These are phyloP conservation scores for Rhyacophila brunnea DNA, from an alignment of 1,140 invertebrate species.

Conservation along the genomic window DNA sequence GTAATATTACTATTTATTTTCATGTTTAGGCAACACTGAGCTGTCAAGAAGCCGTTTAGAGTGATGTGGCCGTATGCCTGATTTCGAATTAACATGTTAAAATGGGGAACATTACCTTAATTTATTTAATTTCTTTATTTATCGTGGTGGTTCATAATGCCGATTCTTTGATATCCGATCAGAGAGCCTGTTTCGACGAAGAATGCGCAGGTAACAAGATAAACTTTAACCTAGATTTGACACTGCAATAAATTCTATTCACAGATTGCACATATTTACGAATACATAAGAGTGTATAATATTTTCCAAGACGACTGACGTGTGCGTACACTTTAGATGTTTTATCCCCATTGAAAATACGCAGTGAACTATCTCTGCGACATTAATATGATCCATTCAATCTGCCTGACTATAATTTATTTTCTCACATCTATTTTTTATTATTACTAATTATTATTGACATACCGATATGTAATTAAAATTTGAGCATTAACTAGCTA, in stretches of 20 bases:
- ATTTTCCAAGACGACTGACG: too few species aligned
- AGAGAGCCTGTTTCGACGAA: conserved; percentile 60
- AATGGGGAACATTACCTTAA: conserved; percentile 10
- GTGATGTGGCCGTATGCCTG: conserved; percentile 23
- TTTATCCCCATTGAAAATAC: too few species aligned
- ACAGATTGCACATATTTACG: background rate
- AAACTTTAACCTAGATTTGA: conserved; percentile 37
- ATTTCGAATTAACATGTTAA: conserved; percentile 19
- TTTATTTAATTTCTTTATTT: conserved; percentile 10
- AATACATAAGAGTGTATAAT: background rate
- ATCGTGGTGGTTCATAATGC: conserved; percentile 1
- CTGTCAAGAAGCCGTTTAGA: background rate
- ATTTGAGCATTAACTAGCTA: too few species aligned
- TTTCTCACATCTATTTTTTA: conserved; percentile 31
- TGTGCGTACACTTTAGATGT: too few species aligned
- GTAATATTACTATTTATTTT: too few species aligned
- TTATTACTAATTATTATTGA: too few species aligned
- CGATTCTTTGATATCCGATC: conserved; percentile 54
- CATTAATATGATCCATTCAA: too few species aligned
- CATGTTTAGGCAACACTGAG: too few species aligned
- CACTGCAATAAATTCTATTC: conserved; percentile 43
- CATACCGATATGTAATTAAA: too few species aligned
- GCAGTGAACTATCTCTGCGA: too few species aligned
- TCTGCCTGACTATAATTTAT: background rate
- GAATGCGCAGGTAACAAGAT: conserved; percentile 59